Evolutionary conservation across 2,888 invertebrate species (phyloP), one percentile per base, ranked within the genome.

Genomic region (Callimorpha dominula): DNA sequence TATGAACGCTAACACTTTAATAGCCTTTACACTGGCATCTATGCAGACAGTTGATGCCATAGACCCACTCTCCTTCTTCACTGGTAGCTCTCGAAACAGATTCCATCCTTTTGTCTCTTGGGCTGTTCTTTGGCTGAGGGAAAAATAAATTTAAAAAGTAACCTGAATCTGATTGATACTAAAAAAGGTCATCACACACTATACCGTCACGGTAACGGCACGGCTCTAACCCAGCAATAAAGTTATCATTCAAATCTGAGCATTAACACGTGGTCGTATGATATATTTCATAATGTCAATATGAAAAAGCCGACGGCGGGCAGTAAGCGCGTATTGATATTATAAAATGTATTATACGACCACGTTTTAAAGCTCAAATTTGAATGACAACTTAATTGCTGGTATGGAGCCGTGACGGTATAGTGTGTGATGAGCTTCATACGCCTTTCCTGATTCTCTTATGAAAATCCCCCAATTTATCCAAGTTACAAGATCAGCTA

Each of bases 31-130:
- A 65, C 96, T 94, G 71, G 93, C 86, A 66, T 97, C 96, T 69
- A 98, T 94, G 91, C 96, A 97, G 79, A 94, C 96, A 0, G 95
- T 95, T 63, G 96, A 96, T 20, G 96, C 96, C 94, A 97, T 97
- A 1, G 98, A 98, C 62, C 97, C 97, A 57, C 96, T 96, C 77
- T 97, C 96, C 76, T 96, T 96, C 88, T 97, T 96, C 70, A 97
- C 96, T 0, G 98, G 98, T 14, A 97, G 96, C 84, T 97, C 97
- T 85, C 97, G 96, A 90, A 98, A 98, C 17, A 97, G 96, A 88
- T 98, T 97, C 98, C 98, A 99, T 94, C 97, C 95, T 87, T 96
- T 96, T 11, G 94, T 91, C 83, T 96, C 96, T 94, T 96, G 93
- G 54, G 95, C 92, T 79, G 96, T 95, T 78, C 96, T 90, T 86